Base-by-base conservation (phyloP, 1,140 invertebrate species). In the Aphidius gifuensis region DNA sequence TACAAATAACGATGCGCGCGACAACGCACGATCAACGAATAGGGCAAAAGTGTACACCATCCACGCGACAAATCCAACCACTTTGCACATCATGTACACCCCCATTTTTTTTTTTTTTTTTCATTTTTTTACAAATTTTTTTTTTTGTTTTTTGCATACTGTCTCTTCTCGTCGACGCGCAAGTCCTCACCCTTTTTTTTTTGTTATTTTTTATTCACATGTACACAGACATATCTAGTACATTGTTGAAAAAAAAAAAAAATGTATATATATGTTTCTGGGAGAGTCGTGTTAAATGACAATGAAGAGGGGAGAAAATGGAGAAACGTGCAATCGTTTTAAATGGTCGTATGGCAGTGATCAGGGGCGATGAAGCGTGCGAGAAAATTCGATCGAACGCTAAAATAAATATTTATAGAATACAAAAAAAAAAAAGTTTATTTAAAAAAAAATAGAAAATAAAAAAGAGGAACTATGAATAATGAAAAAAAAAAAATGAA, bases 311-410 rank as follows among this genome's bases (percentile, higher is more conserved):
- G 42, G 56, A 40, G 23, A 5, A 58, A 62, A 61, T 55, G n/a
- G 40, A 51, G 42, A 60, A 42, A 53, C 43, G 42, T 51, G 60
- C 51, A 61, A 61, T 55, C 54, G 61, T 48, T 62, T 62, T 58
- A 58, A 62, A 58, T 50, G 43, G 44, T 55, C 60, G 53, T 55
- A 46, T 38, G 32, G 42, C 60, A 55, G 55, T 61, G 43, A 55
- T 61, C 47, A 42, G 45, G 53, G 60, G 50, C 44, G 61, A 55
- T 50, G 60, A 38, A 62, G 55, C 51, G 55, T 62, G 54, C 61
- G 54, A 48, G 54, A 62, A 62, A 62, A 58, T 57, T 42, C 55
- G 55, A 62, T 62, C 47, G 54, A 32, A 49, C 42, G 38, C 16
- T 32, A 32, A 32, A 32, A 32, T 32, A 32, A 32, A 32, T 32